Percentiles rank a stretch among this genome's conserved stretches.
phyloP scores from a whole-genome alignment of 2,888 invertebrate genomes.

The Meloe dianella region DNA sequence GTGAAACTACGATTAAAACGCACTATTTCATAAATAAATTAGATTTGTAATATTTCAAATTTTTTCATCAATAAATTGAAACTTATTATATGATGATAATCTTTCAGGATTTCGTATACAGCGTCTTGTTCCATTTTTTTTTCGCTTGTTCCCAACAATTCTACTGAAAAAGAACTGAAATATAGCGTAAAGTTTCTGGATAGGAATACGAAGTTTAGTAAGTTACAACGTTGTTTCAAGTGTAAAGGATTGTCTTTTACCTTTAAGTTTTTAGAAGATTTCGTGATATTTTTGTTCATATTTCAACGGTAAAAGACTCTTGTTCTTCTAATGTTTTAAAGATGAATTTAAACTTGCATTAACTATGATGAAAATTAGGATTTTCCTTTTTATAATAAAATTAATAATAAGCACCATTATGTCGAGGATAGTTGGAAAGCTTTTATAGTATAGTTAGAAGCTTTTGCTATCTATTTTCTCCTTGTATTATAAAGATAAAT shows the following conservation, averaged over 20 bases:
- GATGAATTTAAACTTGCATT: slow-evolving; percentile 7
- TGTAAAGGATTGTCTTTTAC: slow-evolving; percentile 35
- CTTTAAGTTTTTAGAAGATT: slow-evolving; percentile 31
- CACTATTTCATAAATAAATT: background rate
- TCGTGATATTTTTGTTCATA: slow-evolving; percentile 32
- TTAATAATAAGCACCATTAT: slow-evolving; percentile 19
- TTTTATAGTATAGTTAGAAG: slow-evolving; percentile 22
- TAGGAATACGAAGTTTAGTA: slow-evolving; percentile 30
- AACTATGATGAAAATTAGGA: background rate
- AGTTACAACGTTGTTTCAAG: slow-evolving; percentile 34
- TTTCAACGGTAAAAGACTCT: slow-evolving; percentile 28
- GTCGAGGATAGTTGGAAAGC: slow-evolving; percentile 18
- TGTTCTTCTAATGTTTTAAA: slow-evolving; percentile 15
- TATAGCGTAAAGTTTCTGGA: slow-evolving; percentile 29
- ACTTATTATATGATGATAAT: background rate
- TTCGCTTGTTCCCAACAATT: slow-evolving; percentile 17
- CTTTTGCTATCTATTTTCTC: slow-evolving; percentile 32
- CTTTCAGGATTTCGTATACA: background rate
- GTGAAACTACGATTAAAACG: background rate
- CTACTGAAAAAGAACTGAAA: slow-evolving; percentile 23
- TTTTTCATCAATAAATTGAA: background rate
- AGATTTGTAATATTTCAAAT: background rate
- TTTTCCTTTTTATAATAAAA: slow-evolving; percentile 12
- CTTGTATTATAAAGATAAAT: slow-evolving; percentile 30
- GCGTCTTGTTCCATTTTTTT: background rate